Evolutionary conservation across 2,888 invertebrate genomes (phyloP).

Genomic region (Eulithis testata): DNA sequence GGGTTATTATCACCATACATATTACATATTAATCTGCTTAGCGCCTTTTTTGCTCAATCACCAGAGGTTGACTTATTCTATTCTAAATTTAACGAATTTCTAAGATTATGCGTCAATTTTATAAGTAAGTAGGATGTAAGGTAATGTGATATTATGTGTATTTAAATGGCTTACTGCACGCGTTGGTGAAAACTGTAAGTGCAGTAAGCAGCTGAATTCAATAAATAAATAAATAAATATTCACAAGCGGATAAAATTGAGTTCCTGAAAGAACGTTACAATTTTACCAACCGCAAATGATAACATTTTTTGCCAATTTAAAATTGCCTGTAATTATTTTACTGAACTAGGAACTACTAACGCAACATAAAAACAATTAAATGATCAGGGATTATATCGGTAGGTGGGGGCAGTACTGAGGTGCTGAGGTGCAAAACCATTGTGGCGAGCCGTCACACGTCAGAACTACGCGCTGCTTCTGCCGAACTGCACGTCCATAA

Average conservation of each 20-base stretch:
- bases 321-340: slow-evolving; percentile 41
- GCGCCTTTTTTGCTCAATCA: no score
- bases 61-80: no score
- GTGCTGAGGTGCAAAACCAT: slow-evolving; percentile 54
- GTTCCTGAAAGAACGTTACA: background rate
- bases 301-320: slow-evolving; percentile 32
- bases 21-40: no score
- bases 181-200: no score
- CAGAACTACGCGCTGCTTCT: slow-evolving; percentile 59
- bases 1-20: no score
- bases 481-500: slow-evolving; percentile 56
- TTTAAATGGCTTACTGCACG: no score
- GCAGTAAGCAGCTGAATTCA: no score
- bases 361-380: slow-evolving; percentile 60
- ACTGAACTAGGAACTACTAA: slow-evolving; percentile 52
- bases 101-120: no score
- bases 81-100: no score
- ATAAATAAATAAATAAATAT: no score
- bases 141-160: no score
- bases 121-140: no score
- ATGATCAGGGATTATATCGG: slow-evolving; percentile 64
- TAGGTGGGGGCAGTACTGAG: slow-evolving; percentile 62
- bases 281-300: background rate
- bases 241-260: background rate
- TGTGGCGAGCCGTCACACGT: slow-evolving; percentile 50